Evolutionary conservation across 2,888 invertebrate species (phyloP).

Genomic region (Ichneumoninae sp.): DNA sequence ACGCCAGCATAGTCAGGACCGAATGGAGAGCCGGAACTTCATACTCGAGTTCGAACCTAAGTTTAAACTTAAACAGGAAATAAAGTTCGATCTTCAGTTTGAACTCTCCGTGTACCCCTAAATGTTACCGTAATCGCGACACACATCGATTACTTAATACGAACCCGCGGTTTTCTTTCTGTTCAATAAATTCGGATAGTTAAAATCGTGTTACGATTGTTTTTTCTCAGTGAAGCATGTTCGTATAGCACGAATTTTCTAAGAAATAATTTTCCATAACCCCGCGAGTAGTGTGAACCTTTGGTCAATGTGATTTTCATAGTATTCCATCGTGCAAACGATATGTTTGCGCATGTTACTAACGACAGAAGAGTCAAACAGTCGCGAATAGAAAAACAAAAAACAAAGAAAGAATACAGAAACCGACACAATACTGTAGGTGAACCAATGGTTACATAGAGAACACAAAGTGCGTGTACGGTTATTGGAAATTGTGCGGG

Average conservation of each 20-base stretch:
- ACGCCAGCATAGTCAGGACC: background rate
- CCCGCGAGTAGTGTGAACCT: background rate
- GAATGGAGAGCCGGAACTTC: background rate
- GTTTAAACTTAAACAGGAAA: background rate
- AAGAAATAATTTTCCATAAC: background rate
- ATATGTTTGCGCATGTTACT: background rate
- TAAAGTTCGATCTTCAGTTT: background rate
- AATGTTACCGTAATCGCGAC: background rate
- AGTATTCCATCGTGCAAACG: conserved; percentile 35
- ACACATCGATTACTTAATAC: too few species aligned
- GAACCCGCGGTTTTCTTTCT: background rate
- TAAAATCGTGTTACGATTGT: background rate
- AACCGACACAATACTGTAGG: conserved; percentile 73
- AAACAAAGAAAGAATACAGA: conserved; percentile 29
- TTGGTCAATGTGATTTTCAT: conserved; percentile 33
- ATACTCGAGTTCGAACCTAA: background rate
- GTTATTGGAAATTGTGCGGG: conserved; percentile 59
- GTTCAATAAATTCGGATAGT: background rate
- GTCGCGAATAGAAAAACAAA: conserved; percentile 13
- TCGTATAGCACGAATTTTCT: background rate
- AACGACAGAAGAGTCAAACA: background rate
- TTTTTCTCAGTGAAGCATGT: background rate
- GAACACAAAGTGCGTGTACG: conserved; percentile 74
- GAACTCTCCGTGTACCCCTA: background rate
- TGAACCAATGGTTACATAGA: conserved; percentile 61